Evolutionary conservation across 2,797 vertebrate genomes (phyloP), one percentile per base, ranked within the genome.

Genomic region (Carcharodon carcharias): DNA sequence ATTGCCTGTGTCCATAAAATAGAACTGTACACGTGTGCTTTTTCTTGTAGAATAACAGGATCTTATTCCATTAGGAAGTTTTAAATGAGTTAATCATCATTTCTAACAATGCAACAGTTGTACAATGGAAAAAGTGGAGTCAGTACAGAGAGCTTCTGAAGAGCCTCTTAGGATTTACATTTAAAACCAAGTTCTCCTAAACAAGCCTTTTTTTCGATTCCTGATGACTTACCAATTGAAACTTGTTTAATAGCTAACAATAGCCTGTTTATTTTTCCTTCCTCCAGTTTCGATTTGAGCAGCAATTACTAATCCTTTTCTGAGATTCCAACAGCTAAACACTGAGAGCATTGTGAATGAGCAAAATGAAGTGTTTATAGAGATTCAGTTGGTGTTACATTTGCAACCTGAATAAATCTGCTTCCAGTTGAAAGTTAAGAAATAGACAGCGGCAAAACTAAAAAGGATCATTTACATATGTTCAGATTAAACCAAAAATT

Each of bases 121-220:
- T 93, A 40, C 21, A 65, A 67, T 1, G 23, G 40, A 65, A 82
- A 40, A 93, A 93, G n/a, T 21, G 18, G 91, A 26, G 21, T 45
- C 26, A 26, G 31, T 12, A 40, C 35, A 8, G 58, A 21, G 12
- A 92, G 21, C 63, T 93, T 93, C 91, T 67, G n/a, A 93, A 93
- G 61, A 93, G 63, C n/a, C 63, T 93, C 91, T 91, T 91, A 67
- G 63, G 91, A 93, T 67, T 67, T 67, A 65, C 91, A 93, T 67
- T 93, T 40, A 67, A 67, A 93, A 67, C 63, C 61, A 93, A 67
- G n/a, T 93, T 67, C 12, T 58, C 5, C 18, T 40, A 63, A 92
- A 63, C 58, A 92, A 92, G 63, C n/a, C 31, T 91, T 63, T 45
- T 77, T 67, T 93, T 93, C 18, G 7, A 65, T 93, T 93, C 61